Evolutionary conservation across 2,113 vertebrate genomes (phyloP).

Genomic region (Lamprotornis superbus): DNA sequence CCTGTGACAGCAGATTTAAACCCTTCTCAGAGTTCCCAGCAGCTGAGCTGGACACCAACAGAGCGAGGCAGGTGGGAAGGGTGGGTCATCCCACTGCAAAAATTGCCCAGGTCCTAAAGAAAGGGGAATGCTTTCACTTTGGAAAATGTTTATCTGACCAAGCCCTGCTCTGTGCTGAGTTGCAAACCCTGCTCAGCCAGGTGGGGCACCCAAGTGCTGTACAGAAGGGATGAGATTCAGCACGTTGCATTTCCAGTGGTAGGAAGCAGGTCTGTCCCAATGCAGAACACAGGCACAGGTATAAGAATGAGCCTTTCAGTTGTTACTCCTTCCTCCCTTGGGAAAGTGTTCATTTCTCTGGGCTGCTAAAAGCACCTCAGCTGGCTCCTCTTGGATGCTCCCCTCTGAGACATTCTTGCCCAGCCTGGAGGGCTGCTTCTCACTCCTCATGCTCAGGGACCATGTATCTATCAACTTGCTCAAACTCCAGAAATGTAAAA

Average conservation of each 20-base stretch:
- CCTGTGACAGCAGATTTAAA: neutral
- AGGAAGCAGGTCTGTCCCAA: neutral
- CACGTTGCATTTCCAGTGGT: fast-evolving
- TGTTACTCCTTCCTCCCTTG: neutral
- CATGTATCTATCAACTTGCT: neutral
- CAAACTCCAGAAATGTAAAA: neutral
- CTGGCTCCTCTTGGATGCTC: neutral
- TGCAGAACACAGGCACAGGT: neutral
- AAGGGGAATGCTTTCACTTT: neutral
- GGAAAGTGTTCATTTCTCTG: neutral
- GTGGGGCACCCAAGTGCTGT: neutral
- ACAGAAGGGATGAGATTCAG: neutral
- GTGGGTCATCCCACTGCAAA: fast-evolving
- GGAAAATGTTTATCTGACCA: neutral
- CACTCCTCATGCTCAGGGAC: fast-evolving
- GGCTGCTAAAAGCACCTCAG: neutral
- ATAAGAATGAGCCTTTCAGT: neutral
- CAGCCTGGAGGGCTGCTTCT: neutral
- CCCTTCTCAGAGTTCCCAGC: neutral
- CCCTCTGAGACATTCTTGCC: neutral
- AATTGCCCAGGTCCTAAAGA: neutral
- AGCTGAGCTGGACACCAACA: fast-evolving
- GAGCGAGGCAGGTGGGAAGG: neutral
- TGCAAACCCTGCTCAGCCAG: neutral
- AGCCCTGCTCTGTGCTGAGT: neutral